Evolutionary conservation across 2,797 vertebrate genomes (phyloP).

Genomic region (Gephyroberyx darwinii): DNA sequence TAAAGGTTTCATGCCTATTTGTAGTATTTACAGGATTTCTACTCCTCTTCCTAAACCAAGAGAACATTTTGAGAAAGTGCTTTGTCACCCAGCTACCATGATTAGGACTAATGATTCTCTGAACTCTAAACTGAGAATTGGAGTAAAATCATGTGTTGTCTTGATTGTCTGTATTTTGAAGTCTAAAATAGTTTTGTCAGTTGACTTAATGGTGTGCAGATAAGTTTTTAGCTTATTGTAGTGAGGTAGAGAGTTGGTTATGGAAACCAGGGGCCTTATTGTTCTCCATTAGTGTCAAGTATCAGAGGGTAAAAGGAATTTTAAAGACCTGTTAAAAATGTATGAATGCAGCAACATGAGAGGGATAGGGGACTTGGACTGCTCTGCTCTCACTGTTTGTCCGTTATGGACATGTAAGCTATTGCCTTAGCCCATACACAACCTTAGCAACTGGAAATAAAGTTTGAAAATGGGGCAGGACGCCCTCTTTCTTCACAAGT

Average conservation of each 20-base stretch:
- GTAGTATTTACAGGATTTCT: neutral
- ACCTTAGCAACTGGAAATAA: neutral
- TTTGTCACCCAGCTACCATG: neutral
- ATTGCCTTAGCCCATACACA: neutral
- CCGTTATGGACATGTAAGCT: slow-evolving; percentile 8
- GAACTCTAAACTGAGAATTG: neutral
- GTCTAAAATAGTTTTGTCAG: slow-evolving; percentile 8
- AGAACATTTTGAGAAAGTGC: neutral
- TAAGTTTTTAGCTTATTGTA: slow-evolving; percentile 12
- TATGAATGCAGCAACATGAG: slow-evolving; percentile 66
- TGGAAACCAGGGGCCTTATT: slow-evolving; percentile 41
- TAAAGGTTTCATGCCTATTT: neutral
- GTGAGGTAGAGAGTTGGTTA: slow-evolving; percentile 18
- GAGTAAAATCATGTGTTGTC: neutral
- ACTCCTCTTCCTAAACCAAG: too few species aligned
- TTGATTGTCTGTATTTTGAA: neutral
- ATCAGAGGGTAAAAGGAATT: slow-evolving; percentile 55
- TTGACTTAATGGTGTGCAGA: neutral
- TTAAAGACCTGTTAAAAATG: slow-evolving; percentile 71
- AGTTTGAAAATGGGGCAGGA: neutral
- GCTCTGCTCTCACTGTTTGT: slow-evolving; percentile 30
- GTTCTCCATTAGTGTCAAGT: slow-evolving; percentile 67
- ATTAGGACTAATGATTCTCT: neutral
- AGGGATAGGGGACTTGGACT: slow-evolving; percentile 14
- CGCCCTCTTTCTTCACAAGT: neutral